Conservation (phyloP, 1,140 invertebrate genomes). For the Meloidogyne exigua region DNA sequence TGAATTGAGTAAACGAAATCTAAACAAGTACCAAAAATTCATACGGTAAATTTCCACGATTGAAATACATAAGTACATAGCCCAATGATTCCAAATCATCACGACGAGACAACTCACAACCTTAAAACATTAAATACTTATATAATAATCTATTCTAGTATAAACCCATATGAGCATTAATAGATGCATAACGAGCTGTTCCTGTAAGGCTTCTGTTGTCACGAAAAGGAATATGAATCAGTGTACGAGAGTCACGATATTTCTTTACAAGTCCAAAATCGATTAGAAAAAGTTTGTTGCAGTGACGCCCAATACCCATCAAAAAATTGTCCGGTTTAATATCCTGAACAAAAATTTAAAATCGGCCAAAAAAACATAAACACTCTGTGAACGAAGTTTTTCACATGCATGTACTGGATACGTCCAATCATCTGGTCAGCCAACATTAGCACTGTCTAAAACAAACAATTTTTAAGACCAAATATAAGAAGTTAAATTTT, state of each 20-base stretch:
- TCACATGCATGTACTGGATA: conserved; percentile 72
- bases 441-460: conserved; percentile 79
- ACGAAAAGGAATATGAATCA: conserved; percentile 85
- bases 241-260: conserved; percentile 81
- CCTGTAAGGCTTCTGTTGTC: conserved; percentile 96
- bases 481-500: conserved; percentile 56
- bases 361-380: conserved; percentile 67
- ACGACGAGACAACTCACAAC: conserved; percentile 71
- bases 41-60: conserved; percentile 85
- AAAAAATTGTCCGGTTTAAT: conserved; percentile 68
- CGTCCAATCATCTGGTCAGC: conserved; percentile 85
- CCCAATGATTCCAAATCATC: conserved; percentile 95
- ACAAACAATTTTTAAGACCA: not conserved
- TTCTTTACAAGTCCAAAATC: conserved; percentile 97
- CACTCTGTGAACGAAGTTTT: conserved; percentile 71
- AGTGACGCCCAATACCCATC: conserved; percentile 83
- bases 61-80: conserved; percentile 94
- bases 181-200: conserved; percentile 92
- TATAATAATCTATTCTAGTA: no score
- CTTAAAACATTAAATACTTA: conserved; percentile 32
- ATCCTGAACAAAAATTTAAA: conserved; percentile 70
- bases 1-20: no score
- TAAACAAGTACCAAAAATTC: conserved; percentile 60
- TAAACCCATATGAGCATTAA: conserved; percentile 84
- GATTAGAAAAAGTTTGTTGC: conserved; percentile 92